A percentile compares a stretch with the other conserved stretches of the same genome.
Evolutionary conservation across 2,113 vertebrate species (phyloP).

Genomic region (Lasiurus borealis): DNA sequence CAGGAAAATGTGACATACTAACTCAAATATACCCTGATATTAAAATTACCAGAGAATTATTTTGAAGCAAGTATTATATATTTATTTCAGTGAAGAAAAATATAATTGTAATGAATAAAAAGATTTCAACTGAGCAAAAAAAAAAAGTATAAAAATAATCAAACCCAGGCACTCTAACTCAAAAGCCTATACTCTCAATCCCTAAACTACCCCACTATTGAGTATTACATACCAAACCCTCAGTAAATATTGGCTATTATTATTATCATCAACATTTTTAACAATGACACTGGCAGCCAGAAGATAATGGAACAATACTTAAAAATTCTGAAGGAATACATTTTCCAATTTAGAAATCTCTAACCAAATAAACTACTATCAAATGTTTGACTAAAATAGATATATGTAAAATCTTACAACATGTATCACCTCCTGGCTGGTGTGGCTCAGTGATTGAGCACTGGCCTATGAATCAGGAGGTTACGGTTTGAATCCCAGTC

Average conservation of each 20-base stretch:
- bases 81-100: conserved; percentile 38
- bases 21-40: no score
- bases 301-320: not conserved
- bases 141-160: conserved; percentile 25
- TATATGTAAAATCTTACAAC: not conserved
- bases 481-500: no score
- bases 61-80: not conserved
- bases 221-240: not conserved
- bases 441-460: not conserved
- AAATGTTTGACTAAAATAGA: conserved; percentile 26
- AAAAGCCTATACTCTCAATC: not conserved
- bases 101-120: conserved; percentile 7
- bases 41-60: conserved; percentile 3
- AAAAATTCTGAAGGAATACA: conserved; percentile 38
- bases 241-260: not conserved
- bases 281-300: not conserved
- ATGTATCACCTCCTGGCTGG: not conserved
- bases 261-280: not conserved
- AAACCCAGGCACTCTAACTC: not conserved
- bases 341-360: conserved; percentile 8
- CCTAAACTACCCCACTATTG: not conserved
- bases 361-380: conserved; percentile 26
- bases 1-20: no score
- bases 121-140: conserved; percentile 39
- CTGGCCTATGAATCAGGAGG: no score